Conservation (phyloP, 2,888 invertebrate genomes). For the Rosalia funebris region DNA sequence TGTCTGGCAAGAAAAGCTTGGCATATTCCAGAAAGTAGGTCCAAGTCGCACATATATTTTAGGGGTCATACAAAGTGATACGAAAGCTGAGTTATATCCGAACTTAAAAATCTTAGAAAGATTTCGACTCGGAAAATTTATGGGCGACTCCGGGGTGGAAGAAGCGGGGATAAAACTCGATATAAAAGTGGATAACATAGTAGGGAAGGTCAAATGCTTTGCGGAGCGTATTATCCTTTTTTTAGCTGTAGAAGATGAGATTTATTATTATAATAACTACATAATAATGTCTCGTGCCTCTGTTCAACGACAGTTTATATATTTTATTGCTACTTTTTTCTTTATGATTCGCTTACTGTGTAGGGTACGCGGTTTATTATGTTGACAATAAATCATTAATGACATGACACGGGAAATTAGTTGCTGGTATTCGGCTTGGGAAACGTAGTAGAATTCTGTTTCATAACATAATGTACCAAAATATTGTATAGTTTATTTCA, state of each 20-base stretch:
- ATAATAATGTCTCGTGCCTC: slow-evolving; percentile 56
- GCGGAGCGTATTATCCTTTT: slow-evolving; percentile 51
- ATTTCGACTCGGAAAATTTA: slow-evolving; percentile 50
- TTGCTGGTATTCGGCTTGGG: not conserved
- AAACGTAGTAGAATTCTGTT: not conserved
- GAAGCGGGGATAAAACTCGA: slow-evolving; percentile 52
- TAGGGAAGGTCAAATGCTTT: slow-evolving; percentile 55
- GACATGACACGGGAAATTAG: not conserved
- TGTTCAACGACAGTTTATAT: slow-evolving; percentile 53
- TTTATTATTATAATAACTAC: slow-evolving; percentile 60
- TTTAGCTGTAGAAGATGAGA: slow-evolving; percentile 50
- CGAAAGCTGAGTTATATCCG: slow-evolving; percentile 29
- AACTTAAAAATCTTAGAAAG: slow-evolving; percentile 42
- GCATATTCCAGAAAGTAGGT: too few species aligned
- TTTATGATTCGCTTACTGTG: slow-evolving; percentile 34
- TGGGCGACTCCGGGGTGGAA: slow-evolving; percentile 44
- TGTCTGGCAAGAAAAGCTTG: too few species aligned
- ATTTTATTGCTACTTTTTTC: slow-evolving; percentile 38
- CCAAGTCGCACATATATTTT: slow-evolving; percentile 6
- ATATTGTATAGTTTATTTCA: too few species aligned
- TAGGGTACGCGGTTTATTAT: not conserved
- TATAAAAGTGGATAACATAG: slow-evolving; percentile 53
- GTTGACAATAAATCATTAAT: slow-evolving; percentile 2
- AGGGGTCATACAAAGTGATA: slow-evolving; percentile 27
- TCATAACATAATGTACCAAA: too few species aligned